phyloP scores from a whole-genome alignment of 2,888 invertebrate genomes.

The Nomada fabriciana region DNA sequence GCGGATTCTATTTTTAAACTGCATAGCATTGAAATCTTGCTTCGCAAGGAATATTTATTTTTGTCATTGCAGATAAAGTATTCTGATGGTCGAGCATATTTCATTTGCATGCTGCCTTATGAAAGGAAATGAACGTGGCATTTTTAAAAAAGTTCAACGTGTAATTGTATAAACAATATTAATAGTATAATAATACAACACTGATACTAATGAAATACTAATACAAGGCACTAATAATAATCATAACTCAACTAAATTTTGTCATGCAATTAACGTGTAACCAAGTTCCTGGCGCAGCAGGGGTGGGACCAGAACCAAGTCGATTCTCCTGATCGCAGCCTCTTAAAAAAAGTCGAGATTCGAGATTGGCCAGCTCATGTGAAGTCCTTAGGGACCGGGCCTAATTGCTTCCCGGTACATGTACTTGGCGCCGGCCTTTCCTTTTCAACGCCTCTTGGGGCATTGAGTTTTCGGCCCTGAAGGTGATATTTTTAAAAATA shows the following conservation, averaged over 20 bases:
- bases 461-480: slow-evolving; percentile 28
- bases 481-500: slow-evolving; percentile 46
- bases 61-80: too few species aligned
- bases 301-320: neutral
- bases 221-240: neutral
- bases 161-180: too few species aligned
- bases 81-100: too few species aligned
- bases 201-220: neutral
- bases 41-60: too few species aligned
- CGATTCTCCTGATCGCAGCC: slow-evolving; percentile 28
- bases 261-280: neutral
- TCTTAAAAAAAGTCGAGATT: slow-evolving; percentile 44
- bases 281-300: neutral
- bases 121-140: too few species aligned
- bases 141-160: too few species aligned
- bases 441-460: slow-evolving; percentile 50
- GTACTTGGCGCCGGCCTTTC: slow-evolving; percentile 27
- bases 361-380: slow-evolving; percentile 46
- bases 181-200: neutral
- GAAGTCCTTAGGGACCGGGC: slow-evolving; percentile 43
- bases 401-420: slow-evolving; percentile 59
- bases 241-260: neutral
- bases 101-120: too few species aligned
- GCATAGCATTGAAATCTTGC: too few species aligned
- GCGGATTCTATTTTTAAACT: too few species aligned